phyloP scores from a whole-genome alignment of 2,888 invertebrate species.

The Hedya salicella region DNA sequence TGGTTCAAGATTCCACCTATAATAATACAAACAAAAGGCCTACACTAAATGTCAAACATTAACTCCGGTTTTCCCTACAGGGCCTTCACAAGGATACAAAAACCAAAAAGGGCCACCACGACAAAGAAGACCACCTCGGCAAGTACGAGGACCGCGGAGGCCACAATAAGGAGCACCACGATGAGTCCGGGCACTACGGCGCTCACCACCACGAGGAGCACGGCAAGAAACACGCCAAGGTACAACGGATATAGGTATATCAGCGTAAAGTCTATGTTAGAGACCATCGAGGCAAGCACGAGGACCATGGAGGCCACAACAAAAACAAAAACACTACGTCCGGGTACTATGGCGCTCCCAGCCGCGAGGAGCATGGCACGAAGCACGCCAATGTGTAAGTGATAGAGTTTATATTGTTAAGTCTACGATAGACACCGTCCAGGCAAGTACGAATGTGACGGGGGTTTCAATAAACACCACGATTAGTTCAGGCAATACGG shows the following conservation, averaged over 20 bases:
- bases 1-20: no score
- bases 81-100: conserved; percentile 86
- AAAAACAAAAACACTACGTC: conserved; percentile 86
- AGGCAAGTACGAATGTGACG: no score
- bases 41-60: no score
- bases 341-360: conserved; percentile 87
- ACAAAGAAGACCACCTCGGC: conserved; percentile 87
- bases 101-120: conserved; percentile 87
- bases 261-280: no score
- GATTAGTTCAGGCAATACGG: no score
- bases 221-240: conserved; percentile 86
- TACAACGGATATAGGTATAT: conserved; percentile 46
- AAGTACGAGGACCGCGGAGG: conserved; percentile 87
- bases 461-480: no score
- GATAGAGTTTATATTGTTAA: no score
- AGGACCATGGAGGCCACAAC: conserved; percentile 82
- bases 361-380: conserved; percentile 87
- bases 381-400: no score
- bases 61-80: conserved; percentile 54
- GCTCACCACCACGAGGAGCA: conserved; percentile 88
- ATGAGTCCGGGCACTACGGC: conserved; percentile 87
- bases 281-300: conserved; percentile 71
- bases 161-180: conserved; percentile 85
- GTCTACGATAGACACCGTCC: no score
- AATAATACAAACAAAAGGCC: no score